Evolutionary conservation across 2,113 vertebrate species (phyloP), one percentile per base, ranked within the genome.

Genomic region (Lamprologus callipterus): DNA sequence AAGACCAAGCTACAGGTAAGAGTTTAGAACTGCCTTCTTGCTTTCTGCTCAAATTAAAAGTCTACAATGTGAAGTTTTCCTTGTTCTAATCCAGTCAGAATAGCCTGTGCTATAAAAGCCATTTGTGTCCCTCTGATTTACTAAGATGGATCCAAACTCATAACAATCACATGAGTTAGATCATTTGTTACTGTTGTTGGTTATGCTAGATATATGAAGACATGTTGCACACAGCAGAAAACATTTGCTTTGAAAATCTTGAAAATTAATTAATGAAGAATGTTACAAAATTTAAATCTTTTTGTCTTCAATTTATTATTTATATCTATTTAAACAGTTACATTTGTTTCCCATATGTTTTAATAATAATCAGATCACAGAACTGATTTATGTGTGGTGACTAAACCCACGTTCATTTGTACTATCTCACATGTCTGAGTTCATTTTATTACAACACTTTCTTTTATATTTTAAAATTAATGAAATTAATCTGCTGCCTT

Each of bases 221-320:
- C 26, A 58, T 58, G 55, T 58, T 94, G 88, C 12, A 14, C 33
- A 2, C 19, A 21, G n/a, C 11, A 42, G 65, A 14, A 42, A 70
- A 23, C 5, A 5, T 40, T 65, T 68, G 11, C 37, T 23, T 23
- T 23, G 7, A 23, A 42, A 68, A 40, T 40, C 1, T 0, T 68
- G 21, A 70, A 40, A 42, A 10, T 9, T 4, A 3, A 70, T 40
- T 70, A 23, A 73, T 26, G n/a, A 73, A 73, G 65, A 73, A 45
- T 23, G 8, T 16, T 42, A 16, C 13, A 42, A 42, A 70, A 70
- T 33, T 6, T 1, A 1, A 57, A 35, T 31, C 13, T 17, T 28
- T 58, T 31, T 31, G 14, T 31, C 57, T 31, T 58, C 13, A 31
- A 16, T 63, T 37, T 37, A 68, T 68, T 0, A 37, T 68, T 2